Conservation (phyloP, 2,888 invertebrate genomes). For the Hirtodrosophila histrioides region DNA sequence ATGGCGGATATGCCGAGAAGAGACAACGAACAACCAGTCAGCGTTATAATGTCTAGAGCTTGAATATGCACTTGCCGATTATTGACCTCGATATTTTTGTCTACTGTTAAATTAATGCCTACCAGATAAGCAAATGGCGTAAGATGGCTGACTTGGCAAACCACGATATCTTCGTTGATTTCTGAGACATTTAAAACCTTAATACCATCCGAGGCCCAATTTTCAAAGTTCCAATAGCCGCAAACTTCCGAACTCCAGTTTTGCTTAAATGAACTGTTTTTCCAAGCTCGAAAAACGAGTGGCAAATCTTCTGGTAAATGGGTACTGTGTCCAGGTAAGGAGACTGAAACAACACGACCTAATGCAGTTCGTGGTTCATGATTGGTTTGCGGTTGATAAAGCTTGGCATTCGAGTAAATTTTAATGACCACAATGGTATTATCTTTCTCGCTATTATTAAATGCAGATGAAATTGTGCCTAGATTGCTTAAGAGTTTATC, state of each 20-base stretch:
- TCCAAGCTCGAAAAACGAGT: constrained; percentile 80
- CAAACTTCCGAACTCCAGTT: constrained; percentile 77
- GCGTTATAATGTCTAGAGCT: constrained; percentile 86
- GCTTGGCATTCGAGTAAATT: constrained; percentile 85
- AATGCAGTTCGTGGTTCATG: constrained; percentile 68
- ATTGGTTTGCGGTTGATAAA: constrained; percentile 85
- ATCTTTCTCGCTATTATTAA: constrained; percentile 59
- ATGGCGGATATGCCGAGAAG: constrained; percentile 86
- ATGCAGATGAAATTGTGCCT: constrained; percentile 62
- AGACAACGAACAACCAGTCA: constrained; percentile 87
- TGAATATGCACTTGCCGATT: constrained; percentile 26
- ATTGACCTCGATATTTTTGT: constrained; percentile 31
- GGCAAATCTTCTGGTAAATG: constrained; percentile 86
- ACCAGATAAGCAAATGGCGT: constrained; percentile 87
- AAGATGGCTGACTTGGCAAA: constrained; percentile 86
- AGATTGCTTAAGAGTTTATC: constrained; percentile 83
- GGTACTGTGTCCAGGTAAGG: constrained; percentile 86
- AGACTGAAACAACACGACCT: constrained; percentile 87
- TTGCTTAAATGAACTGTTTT: background rate
- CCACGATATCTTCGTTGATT: constrained; percentile 82
- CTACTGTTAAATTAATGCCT: constrained; percentile 55
- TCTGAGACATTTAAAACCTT: constrained; percentile 80
- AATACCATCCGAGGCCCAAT: constrained; percentile 87
- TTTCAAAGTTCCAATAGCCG: constrained; percentile 87
- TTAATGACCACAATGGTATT: constrained; percentile 85